phyloP scores from a whole-genome alignment of 2,888 invertebrate genomes.

The Atethmia centrago region DNA sequence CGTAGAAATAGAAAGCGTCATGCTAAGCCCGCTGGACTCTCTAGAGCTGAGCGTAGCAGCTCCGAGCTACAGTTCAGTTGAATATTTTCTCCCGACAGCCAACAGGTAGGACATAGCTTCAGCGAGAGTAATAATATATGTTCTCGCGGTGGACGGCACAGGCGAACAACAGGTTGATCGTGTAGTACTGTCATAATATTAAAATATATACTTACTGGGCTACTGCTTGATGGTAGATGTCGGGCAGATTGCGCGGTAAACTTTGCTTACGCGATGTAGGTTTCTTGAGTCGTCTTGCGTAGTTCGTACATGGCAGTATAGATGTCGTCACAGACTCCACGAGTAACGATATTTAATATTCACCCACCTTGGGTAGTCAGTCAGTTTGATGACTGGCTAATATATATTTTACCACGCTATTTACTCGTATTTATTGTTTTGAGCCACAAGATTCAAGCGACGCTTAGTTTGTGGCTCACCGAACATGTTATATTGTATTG shows the following conservation, averaged over 20 bases:
- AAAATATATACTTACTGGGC: background rate
- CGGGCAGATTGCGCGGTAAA: background rate
- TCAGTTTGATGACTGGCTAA: background rate
- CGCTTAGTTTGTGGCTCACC: background rate
- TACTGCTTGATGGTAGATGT: background rate
- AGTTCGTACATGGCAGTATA: background rate
- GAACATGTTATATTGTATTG: background rate
- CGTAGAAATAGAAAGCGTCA: no score
- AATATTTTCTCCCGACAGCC: conserved; percentile 31
- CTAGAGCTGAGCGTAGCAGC: no score
- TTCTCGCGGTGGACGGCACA: background rate
- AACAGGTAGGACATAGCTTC: conserved; percentile 64
- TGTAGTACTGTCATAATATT: conserved; percentile 1
- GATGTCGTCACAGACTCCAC: background rate
- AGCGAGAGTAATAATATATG: background rate
- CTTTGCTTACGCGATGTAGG: conserved; percentile 1
- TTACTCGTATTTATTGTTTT: background rate
- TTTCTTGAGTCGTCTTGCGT: background rate
- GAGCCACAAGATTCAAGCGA: no score
- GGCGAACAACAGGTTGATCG: conserved; percentile 35
- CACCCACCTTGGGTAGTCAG: background rate
- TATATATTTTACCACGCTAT: background rate
- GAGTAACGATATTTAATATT: background rate
- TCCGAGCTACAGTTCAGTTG: no score
- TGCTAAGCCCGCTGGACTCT: no score